Conservation (phyloP, 2,888 invertebrate species). For the Lasioglossum malachurum region DNA sequence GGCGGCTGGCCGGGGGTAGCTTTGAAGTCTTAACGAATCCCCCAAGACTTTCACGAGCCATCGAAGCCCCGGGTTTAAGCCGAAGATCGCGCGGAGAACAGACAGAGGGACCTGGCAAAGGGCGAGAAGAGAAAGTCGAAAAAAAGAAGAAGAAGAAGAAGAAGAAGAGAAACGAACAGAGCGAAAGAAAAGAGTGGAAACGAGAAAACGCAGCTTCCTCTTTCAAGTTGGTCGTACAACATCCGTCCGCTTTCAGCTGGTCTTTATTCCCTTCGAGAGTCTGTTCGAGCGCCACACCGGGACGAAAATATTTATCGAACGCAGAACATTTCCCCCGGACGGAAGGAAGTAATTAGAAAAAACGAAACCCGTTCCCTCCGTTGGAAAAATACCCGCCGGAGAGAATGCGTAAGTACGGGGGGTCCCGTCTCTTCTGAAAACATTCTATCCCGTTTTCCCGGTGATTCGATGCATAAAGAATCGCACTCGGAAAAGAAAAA, state of each 20-base stretch:
- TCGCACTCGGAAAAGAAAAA: neutral
- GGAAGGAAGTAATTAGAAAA: constrained; percentile 21
- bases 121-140: neutral
- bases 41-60: constrained; percentile 67
- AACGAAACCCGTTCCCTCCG: neutral
- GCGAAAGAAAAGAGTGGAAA: neutral
- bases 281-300: neutral
- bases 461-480: constrained; percentile 17
- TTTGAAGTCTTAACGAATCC: constrained; percentile 75
- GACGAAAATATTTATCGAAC: constrained; percentile 22
- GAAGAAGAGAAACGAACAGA: neutral
- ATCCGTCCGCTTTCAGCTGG: constrained; percentile 32
- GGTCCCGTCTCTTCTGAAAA: constrained; percentile 12
- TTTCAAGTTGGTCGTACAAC: constrained; percentile 35
- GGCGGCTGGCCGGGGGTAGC: constrained; percentile 46
- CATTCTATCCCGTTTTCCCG: neutral
- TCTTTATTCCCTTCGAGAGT: constrained; percentile 18
- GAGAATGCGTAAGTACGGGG: neutral
- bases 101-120: neutral
- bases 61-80: constrained; percentile 58
- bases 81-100: constrained; percentile 12
- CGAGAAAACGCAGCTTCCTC: constrained; percentile 10
- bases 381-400: constrained; percentile 1
- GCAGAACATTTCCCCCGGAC: neutral
- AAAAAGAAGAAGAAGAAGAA: neutral